Percentiles rank a stretch among this genome's conserved stretches.
phyloP scores from a whole-genome alignment of 2,888 invertebrate species.

The Nemapogon koenigi region DNA sequence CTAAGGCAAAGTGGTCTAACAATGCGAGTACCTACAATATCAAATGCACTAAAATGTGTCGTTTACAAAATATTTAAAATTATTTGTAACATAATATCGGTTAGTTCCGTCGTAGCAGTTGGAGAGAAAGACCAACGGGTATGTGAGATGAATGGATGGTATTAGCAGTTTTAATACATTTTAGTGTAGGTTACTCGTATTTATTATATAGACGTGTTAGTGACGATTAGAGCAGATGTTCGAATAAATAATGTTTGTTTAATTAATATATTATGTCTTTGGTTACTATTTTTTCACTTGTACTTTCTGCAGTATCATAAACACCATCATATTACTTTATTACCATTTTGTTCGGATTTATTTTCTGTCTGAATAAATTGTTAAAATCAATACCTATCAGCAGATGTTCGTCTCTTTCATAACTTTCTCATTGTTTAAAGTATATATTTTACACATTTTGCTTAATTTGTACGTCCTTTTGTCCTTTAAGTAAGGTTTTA shows the following conservation, averaged over 20 bases:
- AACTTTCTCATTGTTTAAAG: no score
- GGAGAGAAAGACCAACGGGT: no score
- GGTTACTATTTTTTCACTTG: background rate
- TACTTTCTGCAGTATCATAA: background rate
- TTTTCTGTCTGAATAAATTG: background rate
- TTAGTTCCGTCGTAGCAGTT: no score
- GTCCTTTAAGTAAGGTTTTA: background rate
- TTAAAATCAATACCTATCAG: slow-evolving; percentile 6
- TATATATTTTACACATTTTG: background rate
- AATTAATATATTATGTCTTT: background rate
- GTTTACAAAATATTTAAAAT: no score
- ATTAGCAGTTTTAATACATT: no score
- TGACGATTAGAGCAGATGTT: no score
- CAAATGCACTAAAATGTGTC: no score
- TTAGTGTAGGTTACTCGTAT: no score
- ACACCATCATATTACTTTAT: no score
- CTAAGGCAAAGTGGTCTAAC: background rate
- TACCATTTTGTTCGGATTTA: background rate
- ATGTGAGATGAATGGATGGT: no score
- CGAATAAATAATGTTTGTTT: background rate
- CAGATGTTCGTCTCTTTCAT: slow-evolving; percentile 4
- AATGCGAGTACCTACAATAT: background rate
- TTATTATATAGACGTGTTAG: no score
- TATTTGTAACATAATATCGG: no score
- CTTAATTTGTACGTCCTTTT: background rate